phyloP scores from a whole-genome alignment of 2,797 vertebrate genomes.

The Sebastes diaconus region DNA sequence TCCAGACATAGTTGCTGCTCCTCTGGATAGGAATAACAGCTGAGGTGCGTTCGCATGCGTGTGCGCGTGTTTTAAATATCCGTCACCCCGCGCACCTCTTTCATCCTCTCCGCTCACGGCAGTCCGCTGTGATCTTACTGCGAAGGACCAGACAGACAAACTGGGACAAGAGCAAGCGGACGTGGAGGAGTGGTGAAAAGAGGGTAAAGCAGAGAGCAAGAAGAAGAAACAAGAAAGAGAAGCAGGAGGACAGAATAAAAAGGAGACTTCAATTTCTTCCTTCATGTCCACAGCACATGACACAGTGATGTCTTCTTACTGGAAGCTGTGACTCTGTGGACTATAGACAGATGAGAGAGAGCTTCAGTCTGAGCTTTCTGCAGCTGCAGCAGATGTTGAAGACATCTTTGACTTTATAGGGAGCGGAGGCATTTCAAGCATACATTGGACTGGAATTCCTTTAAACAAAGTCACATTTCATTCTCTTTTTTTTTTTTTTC shows the following conservation, averaged over 20 bases:
- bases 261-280: slow-evolving; percentile 16
- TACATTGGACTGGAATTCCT: slow-evolving; percentile 57
- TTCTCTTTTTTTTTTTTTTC: not conserved
- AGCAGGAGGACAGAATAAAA: slow-evolving; percentile 20
- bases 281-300: slow-evolving; percentile 23
- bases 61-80: slow-evolving; percentile 37
- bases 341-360: slow-evolving; percentile 36
- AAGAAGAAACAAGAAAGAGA: slow-evolving; percentile 32
- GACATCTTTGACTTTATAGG: slow-evolving; percentile 64
- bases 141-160: slow-evolving; percentile 55
- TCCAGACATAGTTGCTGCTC: slow-evolving; percentile 70
- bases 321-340: slow-evolving; percentile 54
- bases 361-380: slow-evolving; percentile 42
- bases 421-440: slow-evolving; percentile 45
- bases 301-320: slow-evolving; percentile 34
- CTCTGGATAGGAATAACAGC: slow-evolving; percentile 38
- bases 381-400: slow-evolving; percentile 69
- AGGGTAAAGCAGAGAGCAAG: slow-evolving; percentile 5
- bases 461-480: slow-evolving; percentile 44
- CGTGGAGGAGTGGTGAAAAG: slow-evolving; percentile 32
- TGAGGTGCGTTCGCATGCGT: slow-evolving; percentile 37
- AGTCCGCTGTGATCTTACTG: slow-evolving; percentile 53
- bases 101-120: slow-evolving; percentile 41
- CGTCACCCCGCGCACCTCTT: slow-evolving; percentile 39
- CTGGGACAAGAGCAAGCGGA: slow-evolving; percentile 42